phyloP scores from a whole-genome alignment of 2,888 invertebrate species.

The Rambutsinella grinnellia region DNA sequence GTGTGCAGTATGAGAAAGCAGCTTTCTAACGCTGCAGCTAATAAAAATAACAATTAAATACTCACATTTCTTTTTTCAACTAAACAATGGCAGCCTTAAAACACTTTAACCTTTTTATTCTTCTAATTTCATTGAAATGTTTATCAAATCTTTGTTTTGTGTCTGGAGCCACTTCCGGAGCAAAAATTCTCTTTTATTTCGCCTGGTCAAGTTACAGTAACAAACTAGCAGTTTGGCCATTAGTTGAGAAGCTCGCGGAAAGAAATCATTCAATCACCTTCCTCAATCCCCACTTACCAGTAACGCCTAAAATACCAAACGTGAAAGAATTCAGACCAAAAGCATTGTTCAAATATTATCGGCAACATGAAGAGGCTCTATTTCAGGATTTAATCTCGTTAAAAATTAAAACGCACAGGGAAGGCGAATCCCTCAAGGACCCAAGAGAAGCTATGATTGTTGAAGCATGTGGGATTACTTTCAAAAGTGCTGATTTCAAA shows the following conservation, averaged over 20 bases:
- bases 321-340: constrained; percentile 52
- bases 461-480: constrained; percentile 41
- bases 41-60: too few species aligned
- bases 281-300: constrained; percentile 40
- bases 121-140: too few species aligned
- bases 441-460: constrained; percentile 37
- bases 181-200: constrained; percentile 60
- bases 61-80: too few species aligned
- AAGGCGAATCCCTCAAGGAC: constrained; percentile 31
- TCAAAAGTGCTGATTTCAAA: constrained; percentile 46
- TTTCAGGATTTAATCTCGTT: constrained; percentile 37
- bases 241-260: constrained; percentile 54
- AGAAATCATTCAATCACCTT: constrained; percentile 56
- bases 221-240: constrained; percentile 58
- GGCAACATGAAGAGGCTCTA: constrained; percentile 35
- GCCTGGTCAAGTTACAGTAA: constrained; percentile 58
- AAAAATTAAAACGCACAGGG: constrained; percentile 42
- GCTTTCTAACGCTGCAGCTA: too few species aligned
- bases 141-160: too few species aligned
- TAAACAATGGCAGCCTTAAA: too few species aligned
- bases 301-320: constrained; percentile 23
- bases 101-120: too few species aligned
- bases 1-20: too few species aligned
- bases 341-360: constrained; percentile 36
- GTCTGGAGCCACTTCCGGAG: constrained; percentile 19